Percentiles rank a stretch among this genome's conserved stretches.
Evolutionary conservation across 2,113 vertebrate genomes (phyloP).

Genomic region (Ptilonorhynchus violaceus): DNA sequence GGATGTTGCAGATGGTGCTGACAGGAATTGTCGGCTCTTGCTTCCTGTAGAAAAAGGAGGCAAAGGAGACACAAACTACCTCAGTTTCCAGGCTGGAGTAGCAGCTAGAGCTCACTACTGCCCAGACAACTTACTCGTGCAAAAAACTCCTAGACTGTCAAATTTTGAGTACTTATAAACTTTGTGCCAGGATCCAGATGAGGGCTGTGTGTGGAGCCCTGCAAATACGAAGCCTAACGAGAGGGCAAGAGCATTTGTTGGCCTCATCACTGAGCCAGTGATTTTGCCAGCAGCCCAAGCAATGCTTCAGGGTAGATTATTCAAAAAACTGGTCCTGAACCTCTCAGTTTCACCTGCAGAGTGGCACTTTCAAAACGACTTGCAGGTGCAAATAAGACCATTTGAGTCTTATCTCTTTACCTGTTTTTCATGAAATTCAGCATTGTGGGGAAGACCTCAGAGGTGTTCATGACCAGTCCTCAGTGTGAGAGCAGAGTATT

Average conservation of each 20-base stretch:
- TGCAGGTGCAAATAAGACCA: background rate
- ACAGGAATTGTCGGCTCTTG: background rate
- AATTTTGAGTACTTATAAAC: background rate
- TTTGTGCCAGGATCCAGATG: background rate
- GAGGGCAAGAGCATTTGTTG: background rate
- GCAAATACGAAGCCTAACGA: background rate
- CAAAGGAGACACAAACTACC: background rate
- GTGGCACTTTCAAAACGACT: background rate
- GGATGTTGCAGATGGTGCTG: accelerated
- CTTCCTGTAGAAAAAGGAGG: background rate
- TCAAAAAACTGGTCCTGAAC: accelerated
- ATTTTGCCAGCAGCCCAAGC: background rate
- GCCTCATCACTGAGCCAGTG: background rate
- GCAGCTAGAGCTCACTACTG: background rate
- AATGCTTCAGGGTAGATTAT: background rate
- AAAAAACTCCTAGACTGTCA: background rate
- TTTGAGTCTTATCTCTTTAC: background rate
- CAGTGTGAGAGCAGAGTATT: background rate
- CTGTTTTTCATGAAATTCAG: background rate
- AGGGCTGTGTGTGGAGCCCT: background rate
- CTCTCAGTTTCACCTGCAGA: background rate
- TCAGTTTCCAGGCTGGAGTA: background rate
- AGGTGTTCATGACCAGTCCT: background rate
- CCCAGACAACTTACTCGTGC: background rate
- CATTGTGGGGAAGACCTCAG: accelerated